Evolutionary conservation across 2,888 invertebrate genomes (phyloP).

Genomic region (Azorinus chamasolen): DNA sequence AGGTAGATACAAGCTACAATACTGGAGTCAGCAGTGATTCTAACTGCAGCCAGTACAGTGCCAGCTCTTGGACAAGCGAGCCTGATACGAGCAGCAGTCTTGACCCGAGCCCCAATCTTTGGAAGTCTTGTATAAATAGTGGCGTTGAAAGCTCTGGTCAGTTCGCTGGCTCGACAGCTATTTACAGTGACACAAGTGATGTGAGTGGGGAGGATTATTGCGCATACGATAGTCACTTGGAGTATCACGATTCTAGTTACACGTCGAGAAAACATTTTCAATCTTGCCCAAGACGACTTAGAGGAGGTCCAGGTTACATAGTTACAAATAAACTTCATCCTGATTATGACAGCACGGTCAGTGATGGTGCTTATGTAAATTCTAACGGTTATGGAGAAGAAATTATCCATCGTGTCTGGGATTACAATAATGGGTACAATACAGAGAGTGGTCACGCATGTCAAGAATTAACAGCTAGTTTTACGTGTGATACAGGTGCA

Average conservation of each 20-base stretch:
- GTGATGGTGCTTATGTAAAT: too few species aligned
- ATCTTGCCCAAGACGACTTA: too few species aligned
- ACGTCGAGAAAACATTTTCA: too few species aligned
- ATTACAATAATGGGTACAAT: too few species aligned
- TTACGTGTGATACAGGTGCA: too few species aligned
- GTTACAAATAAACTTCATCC: too few species aligned
- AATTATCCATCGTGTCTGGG: too few species aligned
- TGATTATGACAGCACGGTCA: too few species aligned
- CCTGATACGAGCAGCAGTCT: constrained; percentile 60
- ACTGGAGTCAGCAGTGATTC: constrained; percentile 58
- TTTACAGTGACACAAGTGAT: constrained; percentile 58
- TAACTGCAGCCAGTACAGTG: constrained; percentile 62
- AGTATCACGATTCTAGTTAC: background rate
- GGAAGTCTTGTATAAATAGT: constrained; percentile 45
- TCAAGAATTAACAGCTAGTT: too few species aligned
- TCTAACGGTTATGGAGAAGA: too few species aligned
- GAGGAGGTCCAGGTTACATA: too few species aligned
- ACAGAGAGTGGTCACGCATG: too few species aligned
- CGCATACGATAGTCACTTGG: constrained; percentile 13
- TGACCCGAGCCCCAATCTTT: constrained; percentile 56
- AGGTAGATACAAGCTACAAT: constrained; percentile 58
- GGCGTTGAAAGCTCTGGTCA: constrained; percentile 5
- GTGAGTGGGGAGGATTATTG: constrained; percentile 51
- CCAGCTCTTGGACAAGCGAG: constrained; percentile 56
- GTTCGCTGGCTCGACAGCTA: background rate